Base-by-base conservation (phyloP, 1,140 invertebrate genomes). In the Oryzaephilus surinamensis region DNA sequence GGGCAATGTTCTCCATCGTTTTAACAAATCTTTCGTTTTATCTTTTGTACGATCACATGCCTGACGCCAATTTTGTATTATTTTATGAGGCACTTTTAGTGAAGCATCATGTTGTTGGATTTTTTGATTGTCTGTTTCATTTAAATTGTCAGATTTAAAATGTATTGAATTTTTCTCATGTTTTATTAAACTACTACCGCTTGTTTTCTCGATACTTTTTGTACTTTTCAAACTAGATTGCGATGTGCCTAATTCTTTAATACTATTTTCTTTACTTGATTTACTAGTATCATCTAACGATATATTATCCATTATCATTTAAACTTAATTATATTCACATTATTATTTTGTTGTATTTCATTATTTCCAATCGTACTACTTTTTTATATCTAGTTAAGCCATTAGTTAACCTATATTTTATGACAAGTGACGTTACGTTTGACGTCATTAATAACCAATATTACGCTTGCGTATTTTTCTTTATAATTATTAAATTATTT, bases 1-100 rank as follows among this genome's bases (percentile, higher is more conserved):
- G 0, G 76, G 74, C 32, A 78, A 55, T 1, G 76, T 78, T 51
- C 76, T 57, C 75, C 76, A 80, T 43, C 74, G 61, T 50, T 79
- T 79, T 39, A 79, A 55, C 16, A 81, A 52, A 48, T 79, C 77
- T 49, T 76, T 77, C 1, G 77, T 79, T 44, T 73, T 69, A 46
- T 79, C 77, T 48, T 72, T 73, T 0, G 77, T 81, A 46, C 73
- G 71, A 52, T 79, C 77, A 58, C 77, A 81, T 37, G 77, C 77
- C 47, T 76, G 72, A 40, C 67, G 65, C 77, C 77, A 80, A 35
- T 78, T 79, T 0, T 72, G 64, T 46, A 79, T 75, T 48, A 78
- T 74, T 51, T 78, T 79, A n/a, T 71, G 60, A 5, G 73, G 74
- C 27, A 76, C 72, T 53, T 74, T 76, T 12, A 70, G 63, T 12